Evolutionary conservation across 1,140 invertebrate genomes (phyloP).

Genomic region (Notospermus geniculatus): DNA sequence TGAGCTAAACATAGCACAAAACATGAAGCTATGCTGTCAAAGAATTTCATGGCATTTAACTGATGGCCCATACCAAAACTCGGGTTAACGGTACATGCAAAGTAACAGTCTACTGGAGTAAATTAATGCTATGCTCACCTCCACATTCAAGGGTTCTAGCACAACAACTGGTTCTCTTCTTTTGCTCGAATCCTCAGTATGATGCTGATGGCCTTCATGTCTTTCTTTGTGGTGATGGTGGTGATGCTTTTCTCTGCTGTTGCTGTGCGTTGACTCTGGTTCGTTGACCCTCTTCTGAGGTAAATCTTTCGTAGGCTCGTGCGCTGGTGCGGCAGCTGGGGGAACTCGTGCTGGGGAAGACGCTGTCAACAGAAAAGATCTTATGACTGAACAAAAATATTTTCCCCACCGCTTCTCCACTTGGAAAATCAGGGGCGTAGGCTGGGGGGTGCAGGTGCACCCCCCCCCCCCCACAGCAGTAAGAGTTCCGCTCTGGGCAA

Average conservation of each 20-base stretch:
- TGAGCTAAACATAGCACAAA: too few species aligned
- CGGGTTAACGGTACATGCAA: too few species aligned
- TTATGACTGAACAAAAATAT: neutral
- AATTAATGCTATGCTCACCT: too few species aligned
- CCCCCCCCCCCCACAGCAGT: too few species aligned
- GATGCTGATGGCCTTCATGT: neutral
- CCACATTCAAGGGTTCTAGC: constrained; percentile 18
- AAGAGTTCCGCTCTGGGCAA: too few species aligned
- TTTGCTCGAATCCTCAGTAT: constrained; percentile 7
- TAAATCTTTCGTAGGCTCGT: neutral
- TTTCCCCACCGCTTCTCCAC: neutral
- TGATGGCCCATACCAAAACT: too few species aligned
- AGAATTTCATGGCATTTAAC: too few species aligned
- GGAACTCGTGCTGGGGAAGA: constrained; percentile 35
- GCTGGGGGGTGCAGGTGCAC: too few species aligned
- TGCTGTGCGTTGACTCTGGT: neutral
- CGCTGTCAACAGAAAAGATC: constrained; percentile 19
- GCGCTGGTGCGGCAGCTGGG: neutral
- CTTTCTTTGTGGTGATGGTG: neutral
- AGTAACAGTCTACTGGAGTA: too few species aligned
- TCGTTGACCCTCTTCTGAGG: neutral
- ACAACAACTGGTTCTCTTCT: constrained; percentile 30
- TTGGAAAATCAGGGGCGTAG: too few species aligned
- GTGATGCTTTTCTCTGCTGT: neutral
- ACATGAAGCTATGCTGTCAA: too few species aligned